Evolutionary conservation across 2,888 invertebrate genomes (phyloP).

Genomic region (Machimus rusticus): DNA sequence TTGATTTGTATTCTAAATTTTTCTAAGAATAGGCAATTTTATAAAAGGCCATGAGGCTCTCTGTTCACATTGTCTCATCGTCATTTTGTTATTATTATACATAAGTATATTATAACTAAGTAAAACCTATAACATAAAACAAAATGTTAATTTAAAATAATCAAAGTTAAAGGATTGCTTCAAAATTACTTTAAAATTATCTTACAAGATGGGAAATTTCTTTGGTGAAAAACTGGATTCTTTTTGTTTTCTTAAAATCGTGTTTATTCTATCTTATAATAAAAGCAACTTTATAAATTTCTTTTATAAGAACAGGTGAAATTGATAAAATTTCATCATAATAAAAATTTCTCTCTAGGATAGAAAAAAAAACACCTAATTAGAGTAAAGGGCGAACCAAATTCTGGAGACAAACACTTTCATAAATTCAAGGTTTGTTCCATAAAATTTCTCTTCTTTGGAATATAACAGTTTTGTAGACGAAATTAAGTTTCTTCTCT

Average conservation of each 20-base stretch:
- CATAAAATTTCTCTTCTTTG: not conserved
- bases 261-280: not conserved
- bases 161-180: not conserved
- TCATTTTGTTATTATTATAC: not conserved
- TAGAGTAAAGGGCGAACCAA: not conserved
- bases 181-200: not conserved
- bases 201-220: too few relatives aligned
- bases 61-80: not conserved
- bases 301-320: not conserved
- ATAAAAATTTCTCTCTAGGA: not conserved
- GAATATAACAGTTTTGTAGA: not conserved
- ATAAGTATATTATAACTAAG: too few relatives aligned
- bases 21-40: not conserved
- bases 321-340: not conserved
- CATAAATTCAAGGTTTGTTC: not conserved
- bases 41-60: too few relatives aligned
- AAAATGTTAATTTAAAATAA: too few relatives aligned
- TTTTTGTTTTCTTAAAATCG: too few relatives aligned
- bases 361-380: not conserved
- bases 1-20: too few relatives aligned
- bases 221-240: too few relatives aligned
- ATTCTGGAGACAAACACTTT: not conserved
- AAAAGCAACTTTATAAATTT: not conserved
- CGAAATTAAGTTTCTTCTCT: not conserved
- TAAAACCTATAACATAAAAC: not conserved